Percentiles rank a stretch among this genome's conserved stretches.
These are phyloP conservation scores for Rhabdophis nuchalis DNA, from an alignment of 2,797 vertebrate genomes.

Conservation along the genomic window DNA sequence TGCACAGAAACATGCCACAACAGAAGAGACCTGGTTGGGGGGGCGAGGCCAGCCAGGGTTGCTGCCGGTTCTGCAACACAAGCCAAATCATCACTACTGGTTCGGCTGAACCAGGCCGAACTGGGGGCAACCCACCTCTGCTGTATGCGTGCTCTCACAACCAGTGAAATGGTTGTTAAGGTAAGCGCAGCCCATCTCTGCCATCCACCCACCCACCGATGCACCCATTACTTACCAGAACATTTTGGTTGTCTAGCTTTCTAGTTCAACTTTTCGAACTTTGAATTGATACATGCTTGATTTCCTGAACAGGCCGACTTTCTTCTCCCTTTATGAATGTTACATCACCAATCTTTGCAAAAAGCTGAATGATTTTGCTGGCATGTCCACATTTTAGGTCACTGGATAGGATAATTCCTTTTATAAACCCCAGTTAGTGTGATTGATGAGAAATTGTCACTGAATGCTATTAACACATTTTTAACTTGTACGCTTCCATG, in stretches of 20 bases:
- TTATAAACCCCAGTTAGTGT: background rate
- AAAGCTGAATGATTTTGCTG: background rate
- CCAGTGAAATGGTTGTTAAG: too few relatives aligned
- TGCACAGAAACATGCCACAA: too few relatives aligned
- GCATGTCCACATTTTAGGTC: slow-evolving; percentile 2
- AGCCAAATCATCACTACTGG: too few relatives aligned
- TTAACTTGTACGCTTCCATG: background rate
- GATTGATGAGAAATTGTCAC: background rate
- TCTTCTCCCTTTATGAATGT: background rate
- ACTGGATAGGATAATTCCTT: slow-evolving; percentile 5
- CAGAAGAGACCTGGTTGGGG: too few relatives aligned
- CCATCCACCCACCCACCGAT: background rate
- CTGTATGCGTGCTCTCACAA: too few relatives aligned
- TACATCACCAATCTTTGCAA: slow-evolving; percentile 16
- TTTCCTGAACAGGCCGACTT: background rate
- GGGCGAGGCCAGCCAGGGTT: too few relatives aligned
- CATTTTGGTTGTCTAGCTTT: background rate
- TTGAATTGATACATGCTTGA: slow-evolving; percentile 7
- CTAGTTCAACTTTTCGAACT: slow-evolving; percentile 14
- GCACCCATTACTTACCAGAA: background rate
- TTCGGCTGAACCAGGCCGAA: too few relatives aligned
- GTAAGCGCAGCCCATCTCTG: too few relatives aligned
- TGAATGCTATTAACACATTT: background rate
- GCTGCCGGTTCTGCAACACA: too few relatives aligned
- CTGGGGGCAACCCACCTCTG: too few relatives aligned